Conservation (phyloP, 2,113 vertebrate genomes). For the Thomomys bottae region DNA sequence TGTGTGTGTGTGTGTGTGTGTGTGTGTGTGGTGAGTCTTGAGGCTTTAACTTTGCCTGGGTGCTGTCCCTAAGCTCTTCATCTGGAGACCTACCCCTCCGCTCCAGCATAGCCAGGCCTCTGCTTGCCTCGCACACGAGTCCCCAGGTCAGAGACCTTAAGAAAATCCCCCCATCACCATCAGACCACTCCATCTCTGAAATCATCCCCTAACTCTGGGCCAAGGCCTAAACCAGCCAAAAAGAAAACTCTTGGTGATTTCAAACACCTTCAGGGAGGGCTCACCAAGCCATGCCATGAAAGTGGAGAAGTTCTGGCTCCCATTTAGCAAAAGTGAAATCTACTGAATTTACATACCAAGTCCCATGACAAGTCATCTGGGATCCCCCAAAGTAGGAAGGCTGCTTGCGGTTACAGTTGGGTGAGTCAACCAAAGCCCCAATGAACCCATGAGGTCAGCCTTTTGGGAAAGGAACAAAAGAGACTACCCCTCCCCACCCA, state of each 20-base stretch:
- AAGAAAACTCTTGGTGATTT: rapidly evolving
- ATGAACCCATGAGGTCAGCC: constrained; percentile 58
- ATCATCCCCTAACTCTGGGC: neutral
- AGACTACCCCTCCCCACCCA: neutral
- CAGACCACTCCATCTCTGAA: neutral
- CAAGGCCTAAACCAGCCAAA: neutral
- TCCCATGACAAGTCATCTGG: constrained; percentile 59
- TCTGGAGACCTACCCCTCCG: neutral
- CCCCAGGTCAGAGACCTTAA: neutral
- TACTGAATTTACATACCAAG: constrained; percentile 10
- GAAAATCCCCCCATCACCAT: constrained; percentile 10
- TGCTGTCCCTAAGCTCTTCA: neutral
- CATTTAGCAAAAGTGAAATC: neutral
- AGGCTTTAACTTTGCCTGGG: too few relatives aligned
- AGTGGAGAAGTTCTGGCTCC: neutral
- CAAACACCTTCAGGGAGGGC: neutral
- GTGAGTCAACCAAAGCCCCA: constrained; percentile 53
- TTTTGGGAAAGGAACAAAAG: constrained; percentile 58
- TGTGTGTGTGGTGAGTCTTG: neutral
- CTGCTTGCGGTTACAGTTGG: constrained; percentile 49
- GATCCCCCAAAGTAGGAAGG: constrained; percentile 51
- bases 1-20: too few relatives aligned
- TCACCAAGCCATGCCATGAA: neutral
- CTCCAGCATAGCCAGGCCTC: neutral
- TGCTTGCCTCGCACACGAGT: neutral